phyloP scores from a whole-genome alignment of 1,140 invertebrate genomes.

The Caenorhabditis brenneri region DNA sequence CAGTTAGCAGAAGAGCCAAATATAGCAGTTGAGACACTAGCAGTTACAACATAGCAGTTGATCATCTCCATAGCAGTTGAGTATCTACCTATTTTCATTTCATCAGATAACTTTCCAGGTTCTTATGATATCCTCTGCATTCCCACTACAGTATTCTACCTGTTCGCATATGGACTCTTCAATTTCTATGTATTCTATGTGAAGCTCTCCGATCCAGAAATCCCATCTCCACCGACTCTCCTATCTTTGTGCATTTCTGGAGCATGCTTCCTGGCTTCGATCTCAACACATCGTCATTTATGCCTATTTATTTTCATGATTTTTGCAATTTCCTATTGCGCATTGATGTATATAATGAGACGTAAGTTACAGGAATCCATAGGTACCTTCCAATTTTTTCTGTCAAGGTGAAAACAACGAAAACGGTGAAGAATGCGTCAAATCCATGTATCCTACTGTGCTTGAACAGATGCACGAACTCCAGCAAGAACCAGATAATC shows the following conservation, averaged over 20 bases:
- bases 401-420: neutral
- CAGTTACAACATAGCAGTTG: no score
- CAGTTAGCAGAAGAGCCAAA: no score
- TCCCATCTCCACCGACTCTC: neutral
- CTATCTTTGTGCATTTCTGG: neutral
- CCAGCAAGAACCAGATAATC: neutral
- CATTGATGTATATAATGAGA: neutral
- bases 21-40: no score
- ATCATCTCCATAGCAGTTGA: no score
- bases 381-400: no score
- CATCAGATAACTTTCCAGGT: neutral
- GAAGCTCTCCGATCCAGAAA: conserved; percentile 12
- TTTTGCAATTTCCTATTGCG: neutral
- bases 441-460: neutral
- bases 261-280: neutral
- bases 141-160: conserved; percentile 2
- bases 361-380: no score
- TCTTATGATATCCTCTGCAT: conserved; percentile 25
- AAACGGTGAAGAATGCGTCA: neutral
- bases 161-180: conserved; percentile 6
- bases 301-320: neutral
- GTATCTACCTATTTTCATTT: no score
- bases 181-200: conserved; percentile 17
- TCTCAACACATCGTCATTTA: conserved; percentile 6
- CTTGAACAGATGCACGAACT: conserved; percentile 21